Base-by-base conservation (phyloP, 2,113 vertebrate species). In the Saguinus midas region DNA sequence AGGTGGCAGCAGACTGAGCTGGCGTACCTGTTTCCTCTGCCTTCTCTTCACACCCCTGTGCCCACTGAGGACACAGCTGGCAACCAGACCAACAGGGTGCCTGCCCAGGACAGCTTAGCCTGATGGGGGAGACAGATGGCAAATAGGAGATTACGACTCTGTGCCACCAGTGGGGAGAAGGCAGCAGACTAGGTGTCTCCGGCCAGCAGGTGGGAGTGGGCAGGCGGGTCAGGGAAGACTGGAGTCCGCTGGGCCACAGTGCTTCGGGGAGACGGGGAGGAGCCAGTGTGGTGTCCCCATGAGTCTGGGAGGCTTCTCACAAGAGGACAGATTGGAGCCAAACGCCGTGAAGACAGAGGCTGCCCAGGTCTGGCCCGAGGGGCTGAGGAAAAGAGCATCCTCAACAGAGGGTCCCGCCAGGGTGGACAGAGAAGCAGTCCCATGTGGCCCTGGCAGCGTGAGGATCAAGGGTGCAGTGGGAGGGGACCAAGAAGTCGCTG, bases 241-340 rank as follows among this genome's bases (percentile, higher is more conserved):
- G 43, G 17, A 70, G 64, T 58, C 8, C 25, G 55, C 40, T 14
- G 32, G 52, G 58, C 48, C 1, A 11, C 14, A 21, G 57, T 0
- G 12, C 37, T 50, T 25, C 7, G 0, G 43, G 3, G 14, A 25
- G 29, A 9, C 6, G 25, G 48, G 13, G 8, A 14, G 45, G 37
- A 32, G 52, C 20, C 10, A 35, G 14, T 6, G 0, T 0, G 1
- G 48, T 6, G 4, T 12, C 32, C 87, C n/a, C 0, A 2, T 2
- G 2, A 1, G 76, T 9, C 32, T n/a, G 35, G 25, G 37, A 45
- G 66, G 64, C 89, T 35, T 86, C 83, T 45, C 23, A 35, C 10
- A 8, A 37, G 66, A 21, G n/a, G 78, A 82, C 48, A 35, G 37
- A 0, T 23, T 23, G 2, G 17, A 48, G 92, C 57, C 14, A 55